Evolutionary conservation across 2,888 invertebrate species (phyloP).

Genomic region (Hermaeophaga mercurialis): DNA sequence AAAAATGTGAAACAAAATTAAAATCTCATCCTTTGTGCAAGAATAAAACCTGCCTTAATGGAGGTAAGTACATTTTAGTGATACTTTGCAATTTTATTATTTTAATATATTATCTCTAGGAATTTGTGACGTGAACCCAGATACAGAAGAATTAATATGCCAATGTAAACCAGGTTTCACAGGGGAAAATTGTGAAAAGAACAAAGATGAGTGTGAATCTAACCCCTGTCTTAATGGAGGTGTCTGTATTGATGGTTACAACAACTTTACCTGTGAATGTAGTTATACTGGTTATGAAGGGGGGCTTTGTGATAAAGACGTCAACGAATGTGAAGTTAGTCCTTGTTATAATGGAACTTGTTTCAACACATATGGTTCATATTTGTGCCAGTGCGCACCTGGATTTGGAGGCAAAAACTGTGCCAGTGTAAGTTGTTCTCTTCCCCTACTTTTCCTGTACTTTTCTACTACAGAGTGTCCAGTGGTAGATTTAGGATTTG

Average conservation of each 20-base stretch:
- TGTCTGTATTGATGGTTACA: conserved; percentile 71
- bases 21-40: conserved; percentile 73
- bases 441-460: too few relatives aligned
- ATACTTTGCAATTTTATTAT: neutral
- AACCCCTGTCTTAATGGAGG: conserved; percentile 71
- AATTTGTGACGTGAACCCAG: conserved; percentile 70
- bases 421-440: conserved; percentile 66
- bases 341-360: conserved; percentile 79
- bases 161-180: conserved; percentile 62
- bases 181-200: conserved; percentile 72
- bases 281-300: conserved; percentile 76
- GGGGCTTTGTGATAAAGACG: conserved; percentile 73
- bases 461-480: too few relatives aligned
- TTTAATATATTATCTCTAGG: conserved; percentile 61
- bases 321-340: conserved; percentile 76
- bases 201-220: conserved; percentile 78
- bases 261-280: conserved; percentile 81
- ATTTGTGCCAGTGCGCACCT: conserved; percentile 75
- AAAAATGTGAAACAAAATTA: conserved; percentile 74
- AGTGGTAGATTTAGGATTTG: too few relatives aligned
- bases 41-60: conserved; percentile 76
- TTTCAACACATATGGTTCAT: conserved; percentile 82
- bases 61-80: conserved; percentile 57
- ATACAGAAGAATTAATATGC: conserved; percentile 48
- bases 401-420: conserved; percentile 84